Conservation (phyloP, 2,888 invertebrate species). For the Tetranychus truncatus region DNA sequence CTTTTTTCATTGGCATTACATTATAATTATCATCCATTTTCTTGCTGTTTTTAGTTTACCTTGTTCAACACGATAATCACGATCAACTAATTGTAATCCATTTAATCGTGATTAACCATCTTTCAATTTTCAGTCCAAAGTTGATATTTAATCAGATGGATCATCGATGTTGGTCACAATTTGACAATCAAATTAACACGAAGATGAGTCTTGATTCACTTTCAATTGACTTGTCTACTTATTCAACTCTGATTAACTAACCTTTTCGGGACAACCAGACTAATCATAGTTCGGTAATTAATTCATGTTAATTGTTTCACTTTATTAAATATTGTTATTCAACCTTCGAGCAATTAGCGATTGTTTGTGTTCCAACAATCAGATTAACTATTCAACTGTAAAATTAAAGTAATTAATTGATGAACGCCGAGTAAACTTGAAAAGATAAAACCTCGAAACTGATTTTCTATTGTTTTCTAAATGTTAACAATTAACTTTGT, state of each 20-base stretch:
- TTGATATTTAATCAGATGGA: too few species aligned
- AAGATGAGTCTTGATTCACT: too few species aligned
- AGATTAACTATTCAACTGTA: background rate
- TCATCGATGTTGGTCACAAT: too few species aligned
- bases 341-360: background rate
- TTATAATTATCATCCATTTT: background rate
- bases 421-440: background rate
- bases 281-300: too few species aligned
- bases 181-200: too few species aligned
- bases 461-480: background rate
- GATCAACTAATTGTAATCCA: background rate
- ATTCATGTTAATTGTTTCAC: too few species aligned
- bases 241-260: too few species aligned
- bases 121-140: background rate
- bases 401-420: slow-evolving; percentile 1
- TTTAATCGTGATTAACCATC: background rate
- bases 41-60: background rate
- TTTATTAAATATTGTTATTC: background rate
- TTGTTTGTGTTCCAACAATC: background rate
- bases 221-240: too few species aligned
- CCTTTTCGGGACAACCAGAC: too few species aligned
- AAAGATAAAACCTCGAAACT: background rate
- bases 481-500: background rate
- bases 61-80: background rate
- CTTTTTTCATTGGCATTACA: background rate